These are phyloP conservation scores for Formica selysi DNA, from an alignment of 1,140 invertebrate species.

Conservation along the genomic window DNA sequence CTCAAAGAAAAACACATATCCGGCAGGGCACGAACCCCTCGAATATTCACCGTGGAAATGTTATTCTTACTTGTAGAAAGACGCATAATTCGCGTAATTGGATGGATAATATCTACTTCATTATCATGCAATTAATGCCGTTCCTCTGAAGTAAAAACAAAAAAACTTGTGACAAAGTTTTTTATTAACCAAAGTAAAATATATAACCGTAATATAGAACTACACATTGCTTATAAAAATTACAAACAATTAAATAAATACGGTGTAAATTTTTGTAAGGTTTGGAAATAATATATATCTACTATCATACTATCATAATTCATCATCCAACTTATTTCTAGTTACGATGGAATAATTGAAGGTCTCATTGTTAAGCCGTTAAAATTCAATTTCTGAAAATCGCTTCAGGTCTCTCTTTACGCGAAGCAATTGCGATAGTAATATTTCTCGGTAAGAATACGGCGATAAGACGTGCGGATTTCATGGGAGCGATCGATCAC, in stretches of 20 bases:
- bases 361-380: slow-evolving; percentile 40
- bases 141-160: neutral
- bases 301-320: neutral
- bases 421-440: slow-evolving; percentile 35
- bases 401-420: slow-evolving; percentile 32
- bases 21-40: slow-evolving; percentile 17
- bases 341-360: slow-evolving; percentile 12
- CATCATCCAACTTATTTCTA: neutral
- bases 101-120: slow-evolving; percentile 22
- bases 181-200: slow-evolving; percentile 16
- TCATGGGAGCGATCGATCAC: slow-evolving; percentile 64
- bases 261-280: neutral
- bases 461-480: slow-evolving; percentile 55
- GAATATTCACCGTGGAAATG: slow-evolving; percentile 60
- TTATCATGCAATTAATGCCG: slow-evolving; percentile 45
- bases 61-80: slow-evolving; percentile 7
- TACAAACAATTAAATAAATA: slow-evolving; percentile 16
- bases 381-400: slow-evolving; percentile 47
- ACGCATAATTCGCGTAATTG: slow-evolving; percentile 22
- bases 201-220: neutral
- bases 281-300: neutral
- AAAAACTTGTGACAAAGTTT: neutral
- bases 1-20: slow-evolving; percentile 71
- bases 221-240: neutral
- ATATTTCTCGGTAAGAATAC: slow-evolving; percentile 49